Evolutionary conservation across 2,888 invertebrate genomes (phyloP), one percentile per base, ranked within the genome.

Genomic region (Luperina nickerlii): DNA sequence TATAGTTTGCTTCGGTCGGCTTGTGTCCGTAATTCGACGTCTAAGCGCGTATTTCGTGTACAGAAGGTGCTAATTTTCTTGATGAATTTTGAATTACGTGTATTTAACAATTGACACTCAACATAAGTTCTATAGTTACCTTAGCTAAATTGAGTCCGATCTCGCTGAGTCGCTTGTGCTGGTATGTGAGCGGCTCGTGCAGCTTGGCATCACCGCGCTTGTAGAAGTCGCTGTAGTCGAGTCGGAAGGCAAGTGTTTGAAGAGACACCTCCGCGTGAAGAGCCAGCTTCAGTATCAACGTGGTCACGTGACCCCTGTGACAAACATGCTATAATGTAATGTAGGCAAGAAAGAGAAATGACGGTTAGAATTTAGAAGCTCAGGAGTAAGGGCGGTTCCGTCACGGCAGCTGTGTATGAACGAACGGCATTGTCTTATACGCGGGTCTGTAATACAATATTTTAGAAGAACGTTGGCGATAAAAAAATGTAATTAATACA

Each of bases 141-240:
- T 95, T 96, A 63, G 95, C 94, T 84, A 94, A 81, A 76, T 93
- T 93, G 83, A 96, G 92, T 62, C 97, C 97, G 78, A 97, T 97
- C 90, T 97, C 97, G 90, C 97, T 97, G 92, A 97, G 96, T 51
- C 97, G 96, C 94, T 97, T 97, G 91, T 97, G 97, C 88, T 97
- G 97, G 88, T 97, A 97, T 0, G 97, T 97, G 75, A 97, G 95
- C 7, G 97, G 97, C 81, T 97, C 98, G 81, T 98, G 98, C 76
- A 99, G 97, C 89, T 98, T 97, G 85, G 98, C 97, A 93, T 98
- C 98, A 81, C 98, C 97, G 83, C 98, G 98, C 93, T 99, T 98
- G 96, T 99, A 99, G 95, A 98, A 98, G 94, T 99, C 99, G 94
- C 99, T 99, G 95, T 99, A 99, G 96, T 99, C 99, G 78, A 99